These are phyloP conservation scores for Trypoxylus dichotomus DNA, from an alignment of 1,140 invertebrate genomes.

Conservation along the genomic window DNA sequence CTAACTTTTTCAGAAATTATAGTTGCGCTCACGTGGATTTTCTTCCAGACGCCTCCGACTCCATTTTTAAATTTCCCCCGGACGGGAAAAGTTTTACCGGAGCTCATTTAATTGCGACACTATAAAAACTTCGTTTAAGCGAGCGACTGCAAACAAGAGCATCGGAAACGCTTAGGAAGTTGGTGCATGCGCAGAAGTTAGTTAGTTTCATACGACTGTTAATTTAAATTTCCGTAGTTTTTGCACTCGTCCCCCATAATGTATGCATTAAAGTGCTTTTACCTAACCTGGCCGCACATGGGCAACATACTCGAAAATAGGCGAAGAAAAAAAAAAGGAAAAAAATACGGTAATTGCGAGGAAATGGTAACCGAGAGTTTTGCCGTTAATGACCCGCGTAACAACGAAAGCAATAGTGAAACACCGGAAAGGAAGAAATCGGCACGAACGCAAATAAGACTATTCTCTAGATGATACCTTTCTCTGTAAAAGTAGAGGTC, in stretches of 20 bases:
- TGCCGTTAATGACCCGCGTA: neutral
- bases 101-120: conserved; percentile 2
- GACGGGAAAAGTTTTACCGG: neutral
- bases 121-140: neutral
- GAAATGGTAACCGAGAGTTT: neutral
- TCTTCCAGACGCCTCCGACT: neutral
- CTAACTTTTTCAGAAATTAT: neutral
- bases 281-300: neutral
- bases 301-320: neutral
- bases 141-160: neutral
- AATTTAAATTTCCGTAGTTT: neutral
- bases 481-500: no score
- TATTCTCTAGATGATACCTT: no score
- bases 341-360: neutral
- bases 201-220: neutral
- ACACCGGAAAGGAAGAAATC: neutral
- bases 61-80: neutral
- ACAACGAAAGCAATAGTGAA: neutral
- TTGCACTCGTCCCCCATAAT: neutral
- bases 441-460: neutral
- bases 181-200: neutral
- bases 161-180: neutral
- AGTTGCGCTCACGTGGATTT: neutral
- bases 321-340: neutral
- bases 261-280: neutral